Base-by-base conservation (phyloP, 37 sponge, comb jelly and placozoan genomes). In the Cladorhizidae sp. region DNA sequence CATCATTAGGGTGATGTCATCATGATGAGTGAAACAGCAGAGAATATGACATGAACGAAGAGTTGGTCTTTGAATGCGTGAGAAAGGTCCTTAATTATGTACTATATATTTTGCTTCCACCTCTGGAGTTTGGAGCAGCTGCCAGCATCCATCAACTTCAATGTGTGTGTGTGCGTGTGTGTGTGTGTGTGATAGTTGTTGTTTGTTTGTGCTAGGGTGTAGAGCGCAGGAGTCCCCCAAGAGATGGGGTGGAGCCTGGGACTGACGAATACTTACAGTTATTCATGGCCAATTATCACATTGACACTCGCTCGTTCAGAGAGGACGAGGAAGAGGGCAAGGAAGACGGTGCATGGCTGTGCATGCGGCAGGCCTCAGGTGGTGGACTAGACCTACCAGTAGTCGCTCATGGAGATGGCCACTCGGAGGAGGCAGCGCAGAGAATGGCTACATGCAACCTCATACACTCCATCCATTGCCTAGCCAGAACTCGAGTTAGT, bases 381-480 rank as follows among this genome's bases (percentile, higher is more conserved):
- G 29, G 71, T 9, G 29, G 69, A 1, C 15, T 41, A 42, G 1
- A 45, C 25, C 12, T 51, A 20, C 72, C 72, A 32, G 74, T 82
- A 1, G 74, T 62, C 15, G 45, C 62, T 20, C 82, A 82, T 57
- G 82, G 82, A 1, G 6, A 67, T 9, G 80, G 80, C 1, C n/a
- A 52, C 5, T 22, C 25, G 0, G 58, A 80, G 71, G 18, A 51
- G 8, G 58, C 2, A 29, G 70, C 80, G 17, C 54, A 17, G 52
- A 80, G 55, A 1, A 56, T 50, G 5, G 80, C 80, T 23, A 26
- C 8, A 35, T 40, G 67, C 23, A 68, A 80, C 40, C 70, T 80
- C 18, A 21, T 58, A 3, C 57, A 70, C 56, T 54, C 22, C 40
- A 69, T 80, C 1, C 39, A 52, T 18, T 22, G 23, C 41, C 31